These are phyloP conservation scores for Melolontha melolontha DNA, from an alignment of 2,888 invertebrate genomes.

Conservation along the genomic window DNA sequence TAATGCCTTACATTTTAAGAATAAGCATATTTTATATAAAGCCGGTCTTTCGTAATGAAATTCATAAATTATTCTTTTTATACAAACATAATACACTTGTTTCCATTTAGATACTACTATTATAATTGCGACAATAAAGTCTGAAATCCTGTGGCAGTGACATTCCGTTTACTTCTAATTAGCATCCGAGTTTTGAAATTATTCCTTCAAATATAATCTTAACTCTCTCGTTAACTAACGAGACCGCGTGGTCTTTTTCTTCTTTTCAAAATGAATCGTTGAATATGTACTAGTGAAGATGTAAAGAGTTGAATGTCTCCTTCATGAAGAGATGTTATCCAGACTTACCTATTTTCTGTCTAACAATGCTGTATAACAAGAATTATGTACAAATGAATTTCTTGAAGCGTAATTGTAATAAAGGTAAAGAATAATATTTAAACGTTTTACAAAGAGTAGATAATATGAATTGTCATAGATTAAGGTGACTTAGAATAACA, in stretches of 20 bases:
- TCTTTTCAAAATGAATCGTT: not conserved
- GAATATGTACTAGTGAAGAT: not conserved
- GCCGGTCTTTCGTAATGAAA: too few relatives aligned
- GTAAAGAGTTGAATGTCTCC: constrained; percentile 10
- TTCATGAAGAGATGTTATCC: not conserved
- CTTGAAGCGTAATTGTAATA: too few relatives aligned
- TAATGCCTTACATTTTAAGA: too few relatives aligned
- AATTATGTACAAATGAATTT: too few relatives aligned
- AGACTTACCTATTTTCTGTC: too few relatives aligned
- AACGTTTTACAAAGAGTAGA: too few relatives aligned
- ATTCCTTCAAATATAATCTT: constrained; percentile 7
- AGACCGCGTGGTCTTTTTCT: not conserved
- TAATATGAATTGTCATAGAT: too few relatives aligned
- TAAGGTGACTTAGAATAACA: too few relatives aligned
- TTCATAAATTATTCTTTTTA: not conserved
- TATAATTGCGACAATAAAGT: constrained; percentile 2
- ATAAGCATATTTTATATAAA: too few relatives aligned
- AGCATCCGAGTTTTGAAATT: constrained; percentile 19
- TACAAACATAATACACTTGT: constrained; percentile 1
- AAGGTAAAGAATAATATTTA: too few relatives aligned
- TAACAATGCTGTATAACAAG: too few relatives aligned
- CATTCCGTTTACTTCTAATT: constrained; percentile 18
- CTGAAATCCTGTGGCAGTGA: not conserved
- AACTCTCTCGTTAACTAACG: constrained; percentile 7
- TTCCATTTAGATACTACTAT: constrained; percentile 3